Percentiles rank a stretch among this genome's conserved stretches.
Evolutionary conservation across 2,797 vertebrate species (phyloP).

Genomic region (Vultur gryphus): DNA sequence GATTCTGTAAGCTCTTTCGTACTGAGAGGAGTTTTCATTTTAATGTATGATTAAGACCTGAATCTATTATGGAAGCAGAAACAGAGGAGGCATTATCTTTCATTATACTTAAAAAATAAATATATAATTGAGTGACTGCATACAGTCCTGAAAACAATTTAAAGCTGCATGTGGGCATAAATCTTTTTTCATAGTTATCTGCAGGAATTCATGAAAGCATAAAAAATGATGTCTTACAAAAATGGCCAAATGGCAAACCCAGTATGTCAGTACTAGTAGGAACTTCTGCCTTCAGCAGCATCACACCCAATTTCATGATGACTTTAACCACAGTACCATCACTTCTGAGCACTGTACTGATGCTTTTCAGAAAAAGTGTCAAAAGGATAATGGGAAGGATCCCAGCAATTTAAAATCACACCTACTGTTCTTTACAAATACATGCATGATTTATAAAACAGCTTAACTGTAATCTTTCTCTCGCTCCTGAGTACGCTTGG

Average conservation of each 20-base stretch:
- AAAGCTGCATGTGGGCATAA: neutral
- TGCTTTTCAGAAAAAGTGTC: neutral
- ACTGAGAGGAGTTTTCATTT: neutral
- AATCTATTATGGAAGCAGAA: neutral
- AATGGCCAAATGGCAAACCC: neutral
- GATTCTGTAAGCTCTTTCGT: neutral
- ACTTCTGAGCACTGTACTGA: neutral
- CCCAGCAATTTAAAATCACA: neutral
- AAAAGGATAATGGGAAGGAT: neutral
- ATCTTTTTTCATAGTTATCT: neutral
- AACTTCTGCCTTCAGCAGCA: neutral
- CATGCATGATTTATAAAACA: neutral
- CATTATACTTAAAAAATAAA: neutral
- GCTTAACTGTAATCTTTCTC: neutral
- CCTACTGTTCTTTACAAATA: neutral
- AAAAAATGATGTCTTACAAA: neutral
- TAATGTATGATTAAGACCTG: neutral
- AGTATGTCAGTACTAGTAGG: neutral
- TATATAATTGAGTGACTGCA: neutral
- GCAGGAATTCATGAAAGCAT: neutral
- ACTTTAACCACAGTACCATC: neutral
- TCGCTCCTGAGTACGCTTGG: neutral
- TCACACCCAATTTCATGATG: neutral
- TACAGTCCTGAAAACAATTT: neutral
- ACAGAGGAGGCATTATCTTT: neutral